A percentile compares a stretch with the other conserved stretches of the same genome.
Conservation (phyloP, 2,797 vertebrate species). For the Siniperca undulata region DNA sequence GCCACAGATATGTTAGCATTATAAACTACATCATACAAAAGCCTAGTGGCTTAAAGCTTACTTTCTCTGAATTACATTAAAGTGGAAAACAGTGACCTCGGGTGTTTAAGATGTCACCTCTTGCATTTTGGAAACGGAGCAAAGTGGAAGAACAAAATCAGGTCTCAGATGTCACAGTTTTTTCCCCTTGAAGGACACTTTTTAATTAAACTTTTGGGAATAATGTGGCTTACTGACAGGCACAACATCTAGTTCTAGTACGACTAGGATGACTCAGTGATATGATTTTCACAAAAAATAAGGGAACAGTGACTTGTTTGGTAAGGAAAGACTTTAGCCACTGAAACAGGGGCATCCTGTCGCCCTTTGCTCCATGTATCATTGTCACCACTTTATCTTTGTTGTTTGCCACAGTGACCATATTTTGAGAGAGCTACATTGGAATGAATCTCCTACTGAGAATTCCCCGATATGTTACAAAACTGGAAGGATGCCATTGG, state of each 20-base stretch:
- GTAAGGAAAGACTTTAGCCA: constrained; percentile 17
- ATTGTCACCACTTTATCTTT: constrained; percentile 25
- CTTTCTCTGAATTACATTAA: neutral
- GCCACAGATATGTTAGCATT: neutral
- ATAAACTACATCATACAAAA: constrained; percentile 3
- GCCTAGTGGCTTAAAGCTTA: neutral
- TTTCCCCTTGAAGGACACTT: neutral
- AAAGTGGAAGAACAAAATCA: neutral
- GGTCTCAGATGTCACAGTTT: neutral
- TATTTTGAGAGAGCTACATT: constrained; percentile 19
- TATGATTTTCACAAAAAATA: neutral
- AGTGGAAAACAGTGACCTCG: neutral
- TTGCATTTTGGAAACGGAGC: neutral
- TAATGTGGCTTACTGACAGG: neutral
- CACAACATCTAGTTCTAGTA: neutral
- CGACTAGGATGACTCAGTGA: neutral
- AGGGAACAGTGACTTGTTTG: neutral
- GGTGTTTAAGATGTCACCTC: neutral
- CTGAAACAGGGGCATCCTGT: constrained; percentile 27
- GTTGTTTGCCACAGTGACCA: constrained; percentile 43
- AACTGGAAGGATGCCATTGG: constrained; percentile 50
- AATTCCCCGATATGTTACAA: constrained; percentile 45
- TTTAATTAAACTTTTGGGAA: neutral
- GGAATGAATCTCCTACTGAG: constrained; percentile 39
- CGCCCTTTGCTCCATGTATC: constrained; percentile 12